Conservation (phyloP, 1,140 invertebrate genomes). For the Brachionus rotundiformis region DNA sequence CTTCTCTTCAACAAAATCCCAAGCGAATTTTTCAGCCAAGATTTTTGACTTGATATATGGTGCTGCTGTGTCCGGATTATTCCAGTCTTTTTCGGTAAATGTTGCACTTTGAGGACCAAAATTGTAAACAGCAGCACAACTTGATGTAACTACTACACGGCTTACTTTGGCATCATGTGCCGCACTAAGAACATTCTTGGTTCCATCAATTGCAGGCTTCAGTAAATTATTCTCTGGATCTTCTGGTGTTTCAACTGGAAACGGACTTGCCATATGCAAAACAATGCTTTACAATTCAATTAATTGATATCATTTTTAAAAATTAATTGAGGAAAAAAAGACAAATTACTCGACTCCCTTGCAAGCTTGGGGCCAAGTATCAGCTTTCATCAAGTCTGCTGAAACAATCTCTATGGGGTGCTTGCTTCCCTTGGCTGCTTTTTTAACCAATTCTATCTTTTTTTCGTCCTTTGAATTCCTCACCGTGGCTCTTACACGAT, state of each 20-base stretch:
- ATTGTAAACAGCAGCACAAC: constrained; percentile 67
- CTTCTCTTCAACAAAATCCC: constrained; percentile 67
- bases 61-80: constrained; percentile 56
- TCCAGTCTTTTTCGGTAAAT: constrained; percentile 68
- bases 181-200: constrained; percentile 67
- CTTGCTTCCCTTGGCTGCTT: constrained; percentile 62
- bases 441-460: constrained; percentile 61
- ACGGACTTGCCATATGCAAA: constrained; percentile 69
- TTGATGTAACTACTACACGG: constrained; percentile 68
- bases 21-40: constrained; percentile 68
- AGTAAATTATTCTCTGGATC: constrained; percentile 65
- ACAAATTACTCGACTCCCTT: constrained; percentile 57
- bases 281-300: constrained; percentile 56
- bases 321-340: neutral
- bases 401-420: constrained; percentile 65
- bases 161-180: constrained; percentile 65
- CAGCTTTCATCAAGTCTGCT: constrained; percentile 60
- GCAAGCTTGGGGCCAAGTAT: constrained; percentile 65
- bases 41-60: constrained; percentile 67
- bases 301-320: neutral
- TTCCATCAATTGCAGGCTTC: constrained; percentile 68
- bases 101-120: constrained; percentile 56
- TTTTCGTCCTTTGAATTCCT: constrained; percentile 62
- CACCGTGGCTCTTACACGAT: constrained; percentile 67
- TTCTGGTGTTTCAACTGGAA: constrained; percentile 59